These are phyloP conservation scores for Corythornis cristatus DNA, from an alignment of 2,113 vertebrate species.

Conservation along the genomic window DNA sequence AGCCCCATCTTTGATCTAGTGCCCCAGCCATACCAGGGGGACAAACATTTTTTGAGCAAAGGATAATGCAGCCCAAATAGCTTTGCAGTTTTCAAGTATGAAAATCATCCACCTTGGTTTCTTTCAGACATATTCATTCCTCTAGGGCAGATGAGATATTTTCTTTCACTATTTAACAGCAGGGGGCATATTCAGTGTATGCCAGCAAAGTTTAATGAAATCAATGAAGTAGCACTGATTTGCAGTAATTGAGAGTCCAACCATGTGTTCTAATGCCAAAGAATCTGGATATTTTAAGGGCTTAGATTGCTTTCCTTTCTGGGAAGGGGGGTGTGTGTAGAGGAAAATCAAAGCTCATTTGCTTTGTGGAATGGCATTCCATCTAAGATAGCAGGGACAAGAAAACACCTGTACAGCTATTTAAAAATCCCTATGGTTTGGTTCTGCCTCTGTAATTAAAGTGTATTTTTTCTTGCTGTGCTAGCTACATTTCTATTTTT, in stretches of 20 bases:
- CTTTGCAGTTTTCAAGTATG: constrained; percentile 8
- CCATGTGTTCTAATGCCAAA: constrained; percentile 55
- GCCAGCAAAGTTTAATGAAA: constrained; percentile 62
- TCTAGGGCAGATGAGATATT: constrained; percentile 7
- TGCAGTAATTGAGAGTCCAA: constrained; percentile 56
- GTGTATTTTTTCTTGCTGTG: not conserved
- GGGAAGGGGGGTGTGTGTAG: not conserved
- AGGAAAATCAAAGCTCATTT: not conserved
- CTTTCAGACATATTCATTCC: constrained; percentile 7
- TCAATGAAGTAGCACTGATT: constrained; percentile 65
- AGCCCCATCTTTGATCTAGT: not conserved
- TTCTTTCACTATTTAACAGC: constrained; percentile 41
- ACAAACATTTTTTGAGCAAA: not conserved
- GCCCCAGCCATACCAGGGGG: not conserved
- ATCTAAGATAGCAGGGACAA: not conserved
- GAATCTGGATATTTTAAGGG: constrained; percentile 27
- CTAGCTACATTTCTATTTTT: not conserved
- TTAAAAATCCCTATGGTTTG: not conserved
- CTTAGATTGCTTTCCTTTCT: not conserved
- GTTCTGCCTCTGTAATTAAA: not conserved
- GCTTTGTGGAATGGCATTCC: not conserved
- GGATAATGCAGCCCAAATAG: not conserved
- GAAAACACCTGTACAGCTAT: not conserved
- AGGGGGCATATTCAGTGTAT: constrained; percentile 53
- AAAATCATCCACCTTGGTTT: constrained; percentile 41